Base-by-base conservation (phyloP, 2,113 vertebrate genomes). In the Scophthalmus maximus region DNA sequence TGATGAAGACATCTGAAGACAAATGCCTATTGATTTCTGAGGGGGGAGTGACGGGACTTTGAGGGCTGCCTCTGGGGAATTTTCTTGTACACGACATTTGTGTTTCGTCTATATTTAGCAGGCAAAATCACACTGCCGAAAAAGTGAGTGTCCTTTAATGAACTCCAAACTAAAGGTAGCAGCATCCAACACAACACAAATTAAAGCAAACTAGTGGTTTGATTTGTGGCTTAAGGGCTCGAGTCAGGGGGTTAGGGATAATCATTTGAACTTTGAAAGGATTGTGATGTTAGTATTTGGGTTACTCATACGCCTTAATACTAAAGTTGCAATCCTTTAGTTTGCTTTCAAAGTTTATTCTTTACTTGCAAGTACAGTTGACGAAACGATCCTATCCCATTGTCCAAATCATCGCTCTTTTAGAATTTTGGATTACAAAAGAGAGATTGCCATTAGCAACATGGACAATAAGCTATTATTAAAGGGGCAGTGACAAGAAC, bases 21-120 rank as follows among this genome's bases (percentile, higher is more conserved):
- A 88, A 81, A 86, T 81, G 76, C 62, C 50, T n/a, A 86, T 83
- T 64, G 87, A 86, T 86, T 82, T 81, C 38, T 52, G 38, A 36
- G 70, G 66, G n/a, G 38, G 42, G 67, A 26, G 55, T 42, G 68
- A 55, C 26, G 6, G 14, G 6, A 63, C 56, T 60, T 59, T 68
- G 17, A 51, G 55, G 18, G 49, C 20, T 14, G 51, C 32, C 51
- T 36, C 46, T 53, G 22, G 55, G 68, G 63, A 64, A 50, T 73
- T 61, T 47, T 18, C 36, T 5, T 65, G 73, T 8, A 65, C 56
- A 65, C 62, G 65, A 51, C 53, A 59, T 79, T 80, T 50, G 18
- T 26, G 23, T 50, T 66, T 27, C 40, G 55, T 56, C 49, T 53
- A 36, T 77, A 32, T 63, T 73, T 49, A 66, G 42, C 49, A 40